Evolutionary conservation across 2,888 invertebrate genomes (phyloP), one percentile per base, ranked within the genome.

Genomic region (Andricus quercusramuli): DNA sequence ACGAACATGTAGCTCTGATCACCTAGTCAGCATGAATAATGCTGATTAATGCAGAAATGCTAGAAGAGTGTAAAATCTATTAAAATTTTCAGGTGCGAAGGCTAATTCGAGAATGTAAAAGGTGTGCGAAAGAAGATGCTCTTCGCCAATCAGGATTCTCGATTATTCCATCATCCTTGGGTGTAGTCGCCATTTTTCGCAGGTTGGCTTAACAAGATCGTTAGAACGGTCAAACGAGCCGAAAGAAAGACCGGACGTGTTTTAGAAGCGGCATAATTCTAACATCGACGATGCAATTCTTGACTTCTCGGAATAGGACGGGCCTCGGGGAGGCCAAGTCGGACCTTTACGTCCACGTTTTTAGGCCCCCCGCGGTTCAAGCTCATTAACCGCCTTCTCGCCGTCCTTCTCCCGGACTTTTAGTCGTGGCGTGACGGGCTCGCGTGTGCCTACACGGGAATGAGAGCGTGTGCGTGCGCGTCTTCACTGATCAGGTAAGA

Each of bases 401-500:
- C 79, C 80, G 64, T 81, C 83, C 74, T 78, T 81, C 78, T 82
- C 82, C 77, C 64, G 79, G 41, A 78, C 81, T 79, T 81, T 81
- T 80, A 51, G 83, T 66, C 79, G 77, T 83, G 67, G 82, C 83
- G 84, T 83, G 83, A 82, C 84, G 82, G 77, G 81, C 70, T 84
- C 83, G 82, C 82, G 82, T 83, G 82, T 83, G 82, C 81, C 82
- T 80, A 80, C 77, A 78, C 47, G 66, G 74, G 80, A 82, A 80
- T n/a, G 51, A 74, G 29, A 51, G 51, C 82, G 83, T 83, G 82
- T 80, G 82, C 79, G 83, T 80, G 83, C 78, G 85, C 79, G 79
- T 83, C 80, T 78, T 65, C 70, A 79, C 77, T 89, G 88, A 89
- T 90, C 92, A 92, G 92, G 92, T 92, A 92, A 91, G 90, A 92